Base-by-base conservation (phyloP, 2,113 vertebrate genomes). In the Pomatostomus ruficeps region DNA sequence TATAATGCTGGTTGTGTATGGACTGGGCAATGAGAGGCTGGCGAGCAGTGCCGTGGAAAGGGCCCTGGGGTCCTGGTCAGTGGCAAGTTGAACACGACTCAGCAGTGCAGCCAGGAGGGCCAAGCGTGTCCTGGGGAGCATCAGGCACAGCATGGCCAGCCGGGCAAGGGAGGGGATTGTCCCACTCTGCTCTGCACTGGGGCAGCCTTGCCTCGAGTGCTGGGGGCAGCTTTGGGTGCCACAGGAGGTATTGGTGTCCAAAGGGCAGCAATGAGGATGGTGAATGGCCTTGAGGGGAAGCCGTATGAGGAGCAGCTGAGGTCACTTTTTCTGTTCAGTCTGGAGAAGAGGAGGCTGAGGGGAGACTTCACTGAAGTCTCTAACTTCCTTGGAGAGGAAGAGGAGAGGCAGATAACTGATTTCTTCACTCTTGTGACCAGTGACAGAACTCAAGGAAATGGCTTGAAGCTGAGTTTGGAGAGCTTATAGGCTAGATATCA, bases 1-100 rank as follows among this genome's bases (percentile, higher is more conserved):
- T 38, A 2, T 33, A 68, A 2, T 2, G 1, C 2, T 67, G 14
- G 9, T 14, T 63, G n/a, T n/a, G n/a, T 20, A n/a, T 2, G 46
- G 23, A 29, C 19, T 10, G 29, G 7, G 8, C 11, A 55, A 18
- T 2, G 23, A 33, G 36, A 72, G 31, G 17, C 26, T 36, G 43
- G 1, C 49, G 35, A 71, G 57, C 57, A 55, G 84, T 7, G 48
- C 55, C 40, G 16, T 21, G 40, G 46, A n/a, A 62, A 78, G 54
- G 33, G 24, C 25, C 29, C 24, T 71, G 48, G 40, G 46, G 1
- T 17, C 36, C 65, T 40, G 48, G 20, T 6, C 29, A 3, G 7
- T 40, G 65, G 29, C 49, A 87, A 61, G 38, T 0, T 77, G 54
- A 28, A 33, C n/a, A 9, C 7, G 28, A 54, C 38, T 16, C 73